Conservation (phyloP, 2,888 invertebrate genomes). For the Aporophyla nigra region DNA sequence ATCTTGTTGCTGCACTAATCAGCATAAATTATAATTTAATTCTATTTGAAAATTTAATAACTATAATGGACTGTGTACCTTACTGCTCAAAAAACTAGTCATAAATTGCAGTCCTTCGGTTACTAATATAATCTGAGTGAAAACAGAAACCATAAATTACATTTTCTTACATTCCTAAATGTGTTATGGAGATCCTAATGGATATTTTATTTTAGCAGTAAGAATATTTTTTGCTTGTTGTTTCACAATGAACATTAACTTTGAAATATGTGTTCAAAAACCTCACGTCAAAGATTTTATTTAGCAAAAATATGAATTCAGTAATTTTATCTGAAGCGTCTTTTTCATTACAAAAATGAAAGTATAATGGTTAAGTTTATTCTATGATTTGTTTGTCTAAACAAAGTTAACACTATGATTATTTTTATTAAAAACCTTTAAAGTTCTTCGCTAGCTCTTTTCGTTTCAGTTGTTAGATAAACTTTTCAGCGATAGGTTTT, state of each 20-base stretch:
- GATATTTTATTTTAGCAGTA: slow-evolving; percentile 54
- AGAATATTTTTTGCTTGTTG: slow-evolving; percentile 41
- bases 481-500: too few relatives aligned
- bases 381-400: background rate
- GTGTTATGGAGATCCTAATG: slow-evolving; percentile 57
- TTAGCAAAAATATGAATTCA: slow-evolving; percentile 39
- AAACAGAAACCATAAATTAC: slow-evolving; percentile 47
- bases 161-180: slow-evolving; percentile 50
- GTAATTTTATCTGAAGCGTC: slow-evolving; percentile 22
- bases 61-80: background rate
- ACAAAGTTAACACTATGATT: background rate
- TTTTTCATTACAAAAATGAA: slow-evolving; percentile 13
- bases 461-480: background rate
- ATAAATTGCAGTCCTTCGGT: slow-evolving; percentile 25
- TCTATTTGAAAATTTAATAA: background rate
- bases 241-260: slow-evolving; percentile 49
- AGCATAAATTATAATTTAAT: background rate
- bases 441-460: background rate
- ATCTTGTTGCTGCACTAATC: background rate
- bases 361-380: background rate
- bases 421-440: background rate
- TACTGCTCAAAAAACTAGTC: slow-evolving; percentile 13
- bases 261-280: slow-evolving; percentile 54
- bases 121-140: slow-evolving; percentile 37
- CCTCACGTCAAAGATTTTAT: slow-evolving; percentile 40